Evolutionary conservation across 2,888 invertebrate species (phyloP).

Genomic region (Phasia obesa): DNA sequence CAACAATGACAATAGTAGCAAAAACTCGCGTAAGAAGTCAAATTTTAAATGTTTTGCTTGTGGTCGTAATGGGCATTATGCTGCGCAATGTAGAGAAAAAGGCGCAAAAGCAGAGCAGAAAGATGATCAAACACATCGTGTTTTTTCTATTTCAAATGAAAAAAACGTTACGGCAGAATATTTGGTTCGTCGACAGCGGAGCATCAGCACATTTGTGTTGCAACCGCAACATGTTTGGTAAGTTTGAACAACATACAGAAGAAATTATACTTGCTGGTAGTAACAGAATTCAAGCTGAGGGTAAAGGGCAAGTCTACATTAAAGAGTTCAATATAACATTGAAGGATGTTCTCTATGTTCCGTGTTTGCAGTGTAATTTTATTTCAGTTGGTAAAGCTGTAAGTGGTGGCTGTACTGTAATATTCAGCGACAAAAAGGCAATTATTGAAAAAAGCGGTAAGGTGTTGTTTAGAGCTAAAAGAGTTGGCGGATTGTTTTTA

Average conservation of each 20-base stretch:
- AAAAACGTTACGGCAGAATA: no score
- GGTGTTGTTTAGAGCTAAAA: slow-evolving; percentile 23
- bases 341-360: slow-evolving; percentile 57
- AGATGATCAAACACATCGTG: no score
- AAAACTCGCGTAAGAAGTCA: no score
- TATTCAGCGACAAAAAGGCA: slow-evolving; percentile 5
- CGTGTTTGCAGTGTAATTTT: slow-evolving; percentile 50
- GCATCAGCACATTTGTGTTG: no score
- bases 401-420: slow-evolving; percentile 10
- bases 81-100: slow-evolving; percentile 56
- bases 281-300: slow-evolving; percentile 36
- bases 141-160: no score
- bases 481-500: slow-evolving; percentile 45
- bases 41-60: slow-evolving; percentile 59
- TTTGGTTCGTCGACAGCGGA: no score
- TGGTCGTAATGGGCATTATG: slow-evolving; percentile 51
- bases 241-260: background rate
- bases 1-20: no score
- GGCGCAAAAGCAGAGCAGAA: background rate
- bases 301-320: slow-evolving; percentile 29
- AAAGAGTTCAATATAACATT: no score
- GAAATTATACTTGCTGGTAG: slow-evolving; percentile 30
- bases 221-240: slow-evolving; percentile 31
- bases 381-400: slow-evolving; percentile 42
- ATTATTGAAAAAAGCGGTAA: background rate